phyloP scores from a whole-genome alignment of 2,797 vertebrate species.

The Sebastes steindachneri region DNA sequence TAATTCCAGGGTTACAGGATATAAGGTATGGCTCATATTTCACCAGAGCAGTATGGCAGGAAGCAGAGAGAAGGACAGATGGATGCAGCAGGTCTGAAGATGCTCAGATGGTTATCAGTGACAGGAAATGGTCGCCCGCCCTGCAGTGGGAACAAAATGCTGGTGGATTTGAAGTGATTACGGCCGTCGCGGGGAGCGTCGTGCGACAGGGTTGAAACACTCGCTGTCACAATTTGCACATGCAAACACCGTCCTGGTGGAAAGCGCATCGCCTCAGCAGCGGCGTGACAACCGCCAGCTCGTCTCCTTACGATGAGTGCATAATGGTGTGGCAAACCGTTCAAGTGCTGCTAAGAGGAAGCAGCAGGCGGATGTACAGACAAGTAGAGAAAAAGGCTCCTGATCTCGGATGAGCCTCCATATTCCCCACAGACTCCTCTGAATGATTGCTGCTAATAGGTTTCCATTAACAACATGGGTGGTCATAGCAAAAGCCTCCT shows the following conservation, averaged over 20 bases:
- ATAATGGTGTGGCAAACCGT: conserved; percentile 39
- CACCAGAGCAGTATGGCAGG: conserved; percentile 43
- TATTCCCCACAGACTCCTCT: conserved; percentile 56
- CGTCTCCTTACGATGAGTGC: conserved; percentile 33
- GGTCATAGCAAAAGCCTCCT: conserved; percentile 26
- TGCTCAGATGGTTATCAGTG: conserved; percentile 52
- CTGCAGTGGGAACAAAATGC: conserved; percentile 20
- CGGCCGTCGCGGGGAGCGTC: not conserved
- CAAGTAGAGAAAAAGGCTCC: conserved; percentile 32
- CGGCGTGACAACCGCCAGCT: not conserved
- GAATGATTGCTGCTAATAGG: conserved; percentile 68
- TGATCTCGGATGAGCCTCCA: conserved; percentile 22
- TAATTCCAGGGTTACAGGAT: conserved; percentile 39
- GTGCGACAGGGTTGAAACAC: not conserved
- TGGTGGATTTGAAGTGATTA: conserved; percentile 19
- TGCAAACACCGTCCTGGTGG: not conserved
- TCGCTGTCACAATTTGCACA: not conserved
- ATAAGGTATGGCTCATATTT: conserved; percentile 52
- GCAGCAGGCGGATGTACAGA: conserved; percentile 16
- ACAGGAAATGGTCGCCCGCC: conserved; percentile 41
- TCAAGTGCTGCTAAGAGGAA: conserved; percentile 34
- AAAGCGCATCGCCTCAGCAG: not conserved
- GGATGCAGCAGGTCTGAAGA: conserved; percentile 51
- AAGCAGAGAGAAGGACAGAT: conserved; percentile 30
- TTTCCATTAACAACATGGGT: conserved; percentile 67